phyloP scores from a whole-genome alignment of 1,140 invertebrate genomes.

The Portunus trituberculatus region DNA sequence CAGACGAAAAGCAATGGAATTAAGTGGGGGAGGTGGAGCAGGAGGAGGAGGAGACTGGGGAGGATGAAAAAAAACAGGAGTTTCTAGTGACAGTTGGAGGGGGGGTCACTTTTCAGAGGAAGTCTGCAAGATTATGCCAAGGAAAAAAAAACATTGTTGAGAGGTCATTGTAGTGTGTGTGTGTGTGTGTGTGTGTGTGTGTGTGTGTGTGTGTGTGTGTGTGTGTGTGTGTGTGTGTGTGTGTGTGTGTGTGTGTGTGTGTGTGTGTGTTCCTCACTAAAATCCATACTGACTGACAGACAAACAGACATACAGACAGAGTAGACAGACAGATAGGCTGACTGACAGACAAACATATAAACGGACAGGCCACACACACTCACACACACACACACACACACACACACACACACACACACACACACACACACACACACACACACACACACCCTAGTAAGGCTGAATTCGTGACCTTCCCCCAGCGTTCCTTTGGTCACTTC shows the following conservation, averaged over 20 bases:
- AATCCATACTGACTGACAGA: background rate
- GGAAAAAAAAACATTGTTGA: background rate
- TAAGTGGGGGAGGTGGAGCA: background rate
- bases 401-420: constrained; percentile 57
- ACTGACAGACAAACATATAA: background rate
- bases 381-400: constrained; percentile 52
- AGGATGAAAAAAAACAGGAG: constrained; percentile 31
- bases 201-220: no score
- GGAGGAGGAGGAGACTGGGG: background rate
- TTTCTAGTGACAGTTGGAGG: background rate
- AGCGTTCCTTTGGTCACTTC: background rate
- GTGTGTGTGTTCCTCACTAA: background rate
- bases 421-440: constrained; percentile 55
- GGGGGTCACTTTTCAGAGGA: background rate
- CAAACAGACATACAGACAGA: no score
- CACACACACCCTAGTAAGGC: background rate
- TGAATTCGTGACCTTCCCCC: background rate
- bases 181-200: no score
- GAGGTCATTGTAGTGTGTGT: no score
- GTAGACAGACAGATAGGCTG: no score
- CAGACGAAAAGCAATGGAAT: no score
- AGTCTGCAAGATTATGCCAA: background rate
- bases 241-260: background rate
- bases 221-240: background rate
- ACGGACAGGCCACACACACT: constrained; percentile 50